Conservation (phyloP, 1,140 invertebrate species). For the Nilaparvata lugens region DNA sequence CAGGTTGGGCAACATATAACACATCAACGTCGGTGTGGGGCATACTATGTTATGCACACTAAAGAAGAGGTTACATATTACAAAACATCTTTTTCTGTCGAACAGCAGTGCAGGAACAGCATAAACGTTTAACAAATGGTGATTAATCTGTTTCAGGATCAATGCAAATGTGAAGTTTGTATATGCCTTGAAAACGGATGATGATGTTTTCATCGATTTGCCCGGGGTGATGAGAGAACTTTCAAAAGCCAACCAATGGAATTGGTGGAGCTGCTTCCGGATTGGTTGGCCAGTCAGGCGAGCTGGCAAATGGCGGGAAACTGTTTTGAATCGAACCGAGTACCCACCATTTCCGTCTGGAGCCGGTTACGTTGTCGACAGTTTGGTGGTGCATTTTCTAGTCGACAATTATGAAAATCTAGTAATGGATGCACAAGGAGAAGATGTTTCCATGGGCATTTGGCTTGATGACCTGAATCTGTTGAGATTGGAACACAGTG, state of each 20-base stretch:
- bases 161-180: neutral
- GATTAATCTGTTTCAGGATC: too few relatives aligned
- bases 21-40: too few relatives aligned
- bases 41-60: too few relatives aligned
- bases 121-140: too few relatives aligned
- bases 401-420: neutral
- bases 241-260: neutral
- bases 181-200: slow-evolving; percentile 7
- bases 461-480: neutral
- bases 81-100: too few relatives aligned
- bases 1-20: too few relatives aligned
- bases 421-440: neutral
- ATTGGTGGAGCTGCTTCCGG: slow-evolving; percentile 8
- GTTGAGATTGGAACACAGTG: neutral
- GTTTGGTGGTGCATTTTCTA: neutral
- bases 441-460: slow-evolving; percentile 4
- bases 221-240: neutral
- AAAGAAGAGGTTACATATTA: too few relatives aligned
- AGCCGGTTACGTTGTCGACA: neutral
- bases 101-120: too few relatives aligned
- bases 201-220: neutral
- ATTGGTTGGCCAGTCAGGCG: neutral
- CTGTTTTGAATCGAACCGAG: neutral
- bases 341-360: slow-evolving; percentile 1
- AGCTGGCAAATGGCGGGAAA: slow-evolving; percentile 5